Evolutionary conservation across 2,888 invertebrate genomes (phyloP), one percentile per base, ranked within the genome.

Genomic region (Thereva nobilitata): DNA sequence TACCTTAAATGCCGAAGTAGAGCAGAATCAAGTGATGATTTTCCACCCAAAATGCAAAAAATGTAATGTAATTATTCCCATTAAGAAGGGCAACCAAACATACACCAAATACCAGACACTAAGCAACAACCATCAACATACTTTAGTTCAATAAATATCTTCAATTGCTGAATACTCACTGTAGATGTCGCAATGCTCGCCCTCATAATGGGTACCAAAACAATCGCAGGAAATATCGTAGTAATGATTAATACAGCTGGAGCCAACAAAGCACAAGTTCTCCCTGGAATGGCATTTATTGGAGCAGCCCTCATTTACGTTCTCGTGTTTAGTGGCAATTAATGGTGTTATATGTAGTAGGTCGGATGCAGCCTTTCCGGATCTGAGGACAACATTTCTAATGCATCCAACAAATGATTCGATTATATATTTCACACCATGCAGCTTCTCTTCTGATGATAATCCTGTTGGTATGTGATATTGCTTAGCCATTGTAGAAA

Each of bases 401-500:
- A 95, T 92, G 77, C 95, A 95, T 3, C 95, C 95, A 38, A 94
- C 93, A 78, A 95, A 95, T 5, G 93, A 93, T 82, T 93, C 93
- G 73, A 94, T 94, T 68, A 94, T 93, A 78, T 94, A 95, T 82
- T 93, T 93, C 0, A 94, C 92, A 65, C 93, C 93, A 77, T 94
- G 91, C 37, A 93, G 84, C 77, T 90, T 88, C 79, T 94, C 93
- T 80, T 93, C 93, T 1, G 93, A 92, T 75, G 93, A 93, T 71
- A 94, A 83, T 75, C 92, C 92, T 91, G 76, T 47, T 76, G 74
- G 38, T 40, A 61, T 38, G 34, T 8, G 41, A 53, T 12, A n/a
- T 42, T n/a, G n/a, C 41, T 52, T 23, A 53, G 42, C 23, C 34
- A 37, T 37, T 42, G 41, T 10, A 37, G 47, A 59, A 49, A 59